A percentile compares a stretch with the other conserved stretches of the same genome.
Conservation (phyloP, 2,888 invertebrate species). For the Blera fallax region DNA sequence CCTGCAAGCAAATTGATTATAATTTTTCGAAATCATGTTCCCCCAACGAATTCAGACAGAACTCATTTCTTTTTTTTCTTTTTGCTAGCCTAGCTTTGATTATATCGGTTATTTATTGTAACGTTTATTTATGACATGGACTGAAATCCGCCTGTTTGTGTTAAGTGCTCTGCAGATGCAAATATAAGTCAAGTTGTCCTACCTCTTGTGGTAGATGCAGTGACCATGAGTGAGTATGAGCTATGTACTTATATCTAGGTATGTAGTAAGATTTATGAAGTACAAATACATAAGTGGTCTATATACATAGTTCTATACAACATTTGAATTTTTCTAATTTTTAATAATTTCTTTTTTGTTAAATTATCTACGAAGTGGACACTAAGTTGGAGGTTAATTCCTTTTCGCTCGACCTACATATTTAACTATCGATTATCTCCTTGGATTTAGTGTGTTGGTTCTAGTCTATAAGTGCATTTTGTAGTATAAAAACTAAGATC, state of each 20-base stretch:
- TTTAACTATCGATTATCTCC: too few relatives aligned
- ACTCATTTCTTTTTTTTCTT: neutral
- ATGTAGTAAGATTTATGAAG: neutral
- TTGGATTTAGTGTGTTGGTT: too few relatives aligned
- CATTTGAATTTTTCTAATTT: too few relatives aligned
- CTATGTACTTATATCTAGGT: neutral
- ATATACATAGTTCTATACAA: too few relatives aligned
- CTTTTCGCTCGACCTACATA: too few relatives aligned
- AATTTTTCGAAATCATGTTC: conserved; percentile 12
- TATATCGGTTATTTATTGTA: neutral
- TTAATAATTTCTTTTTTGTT: too few relatives aligned
- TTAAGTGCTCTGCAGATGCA: conserved; percentile 11
- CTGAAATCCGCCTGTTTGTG: neutral
- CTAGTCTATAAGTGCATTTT: too few relatives aligned
- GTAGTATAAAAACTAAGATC: too few relatives aligned
- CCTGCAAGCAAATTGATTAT: neutral
- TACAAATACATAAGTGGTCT: too few relatives aligned
- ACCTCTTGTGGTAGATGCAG: neutral
- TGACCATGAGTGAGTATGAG: neutral
- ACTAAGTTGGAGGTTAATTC: too few relatives aligned
- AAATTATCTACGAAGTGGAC: too few relatives aligned
- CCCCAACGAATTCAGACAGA: neutral
- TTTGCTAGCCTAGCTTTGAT: too few relatives aligned
- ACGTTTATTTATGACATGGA: neutral
- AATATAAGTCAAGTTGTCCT: conserved; percentile 8